A percentile compares a stretch with the other conserved stretches of the same genome.
These are phyloP conservation scores for Drosophila rhopaloa DNA, from an alignment of 1,140 invertebrate genomes.

Conservation along the genomic window DNA sequence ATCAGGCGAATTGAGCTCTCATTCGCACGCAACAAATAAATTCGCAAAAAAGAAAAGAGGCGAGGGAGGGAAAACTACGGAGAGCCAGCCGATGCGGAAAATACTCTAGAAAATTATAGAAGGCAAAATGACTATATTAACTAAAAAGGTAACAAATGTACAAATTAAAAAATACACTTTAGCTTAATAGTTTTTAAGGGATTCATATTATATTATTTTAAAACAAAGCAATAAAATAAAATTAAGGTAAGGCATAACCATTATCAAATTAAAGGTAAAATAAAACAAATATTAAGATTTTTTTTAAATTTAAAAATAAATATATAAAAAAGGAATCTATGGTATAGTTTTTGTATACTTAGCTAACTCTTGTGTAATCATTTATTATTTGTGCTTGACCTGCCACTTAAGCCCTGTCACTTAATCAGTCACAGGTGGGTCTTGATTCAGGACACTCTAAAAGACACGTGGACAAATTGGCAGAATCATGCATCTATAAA, in stretches of 20 bases:
- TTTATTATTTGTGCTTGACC: neutral
- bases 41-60: conserved; percentile 31
- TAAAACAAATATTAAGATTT: no score
- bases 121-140: no score
- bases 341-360: no score
- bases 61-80: neutral
- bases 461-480: conserved; percentile 25
- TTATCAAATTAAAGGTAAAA: no score
- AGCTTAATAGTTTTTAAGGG: no score
- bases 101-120: conserved; percentile 5
- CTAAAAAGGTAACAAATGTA: no score
- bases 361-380: neutral
- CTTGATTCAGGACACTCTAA: neutral
- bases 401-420: neutral
- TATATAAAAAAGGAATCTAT: no score
- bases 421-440: conserved; percentile 22
- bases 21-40: conserved; percentile 78
- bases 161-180: no score
- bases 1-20: conserved; percentile 75
- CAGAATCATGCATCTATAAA: conserved; percentile 34
- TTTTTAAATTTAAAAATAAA: no score
- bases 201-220: no score
- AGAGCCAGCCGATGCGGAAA: conserved; percentile 8
- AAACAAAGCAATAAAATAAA: no score
- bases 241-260: no score